These are phyloP conservation scores for Brachyhypopomus occidentalis DNA, from an alignment of 2,113 vertebrate genomes.

Conservation along the genomic window DNA sequence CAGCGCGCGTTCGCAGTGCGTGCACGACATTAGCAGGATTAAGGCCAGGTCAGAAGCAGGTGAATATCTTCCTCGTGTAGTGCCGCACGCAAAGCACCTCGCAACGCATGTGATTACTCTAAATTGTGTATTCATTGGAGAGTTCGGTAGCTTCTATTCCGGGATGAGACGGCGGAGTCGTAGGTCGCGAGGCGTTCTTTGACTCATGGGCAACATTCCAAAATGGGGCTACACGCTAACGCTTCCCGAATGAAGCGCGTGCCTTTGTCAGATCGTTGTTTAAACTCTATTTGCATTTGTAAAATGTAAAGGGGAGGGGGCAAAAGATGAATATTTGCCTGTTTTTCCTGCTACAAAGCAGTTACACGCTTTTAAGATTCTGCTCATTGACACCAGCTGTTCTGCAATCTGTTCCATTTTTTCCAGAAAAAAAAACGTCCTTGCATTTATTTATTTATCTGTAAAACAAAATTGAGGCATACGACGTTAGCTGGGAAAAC, in stretches of 20 bases:
- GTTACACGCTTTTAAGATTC: conserved; percentile 53
- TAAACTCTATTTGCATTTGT: conserved; percentile 8
- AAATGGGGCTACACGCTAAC: background rate
- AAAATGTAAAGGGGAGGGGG: conserved; percentile 4
- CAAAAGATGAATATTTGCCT: conserved; percentile 37
- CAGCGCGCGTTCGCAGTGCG: background rate
- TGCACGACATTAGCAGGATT: conserved; percentile 27
- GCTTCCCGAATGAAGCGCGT: background rate
- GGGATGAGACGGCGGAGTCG: background rate
- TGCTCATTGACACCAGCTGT: conserved; percentile 53
- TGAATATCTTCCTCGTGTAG: conserved; percentile 18
- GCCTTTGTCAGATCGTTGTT: conserved; percentile 12
- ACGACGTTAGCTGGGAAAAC: conserved; percentile 33
- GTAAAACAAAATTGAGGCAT: conserved; percentile 46
- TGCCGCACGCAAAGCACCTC: background rate
- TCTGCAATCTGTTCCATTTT: conserved; percentile 56
- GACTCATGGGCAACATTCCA: conserved; percentile 1
- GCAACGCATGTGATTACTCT: conserved; percentile 22
- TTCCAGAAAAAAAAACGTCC: conserved; percentile 11
- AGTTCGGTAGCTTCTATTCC: background rate
- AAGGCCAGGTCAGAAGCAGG: conserved; percentile 12
- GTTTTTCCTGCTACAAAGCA: conserved; percentile 40
- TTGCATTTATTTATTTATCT: conserved; percentile 46
- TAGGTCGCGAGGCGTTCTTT: background rate
- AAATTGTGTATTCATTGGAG: background rate